These are phyloP conservation scores for Plebejus argus DNA, from an alignment of 2,888 invertebrate species.

Conservation along the genomic window DNA sequence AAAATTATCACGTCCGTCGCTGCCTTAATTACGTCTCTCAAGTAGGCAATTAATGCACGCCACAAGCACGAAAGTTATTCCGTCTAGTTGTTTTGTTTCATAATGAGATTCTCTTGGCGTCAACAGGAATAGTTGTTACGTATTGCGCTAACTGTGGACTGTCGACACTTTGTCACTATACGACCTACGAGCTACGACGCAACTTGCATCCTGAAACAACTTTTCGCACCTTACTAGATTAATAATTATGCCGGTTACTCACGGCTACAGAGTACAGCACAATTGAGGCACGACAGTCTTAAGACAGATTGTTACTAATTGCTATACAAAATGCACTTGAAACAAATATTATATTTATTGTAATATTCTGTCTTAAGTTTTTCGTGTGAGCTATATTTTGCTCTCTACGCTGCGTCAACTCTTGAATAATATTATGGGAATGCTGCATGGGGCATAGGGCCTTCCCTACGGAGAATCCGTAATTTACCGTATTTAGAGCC, in stretches of 20 bases:
- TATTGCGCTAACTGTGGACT: constrained; percentile 12
- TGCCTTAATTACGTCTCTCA: constrained; percentile 33
- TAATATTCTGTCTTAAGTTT: no score
- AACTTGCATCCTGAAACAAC: neutral
- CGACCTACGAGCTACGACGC: neutral
- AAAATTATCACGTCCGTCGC: constrained; percentile 34
- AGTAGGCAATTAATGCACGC: constrained; percentile 41
- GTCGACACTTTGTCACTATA: neutral
- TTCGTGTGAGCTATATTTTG: no score
- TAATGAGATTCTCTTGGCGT: constrained; percentile 38
- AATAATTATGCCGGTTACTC: neutral
- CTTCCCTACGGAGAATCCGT: no score
- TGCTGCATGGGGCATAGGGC: no score
- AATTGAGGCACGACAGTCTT: neutral
- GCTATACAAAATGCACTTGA: no score
- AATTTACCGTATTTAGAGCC: no score
- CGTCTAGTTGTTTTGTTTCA: constrained; percentile 35
- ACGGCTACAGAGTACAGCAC: neutral
- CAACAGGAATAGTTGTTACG: constrained; percentile 29
- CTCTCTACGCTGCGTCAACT: no score
- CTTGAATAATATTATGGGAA: no score
- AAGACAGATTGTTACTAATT: neutral
- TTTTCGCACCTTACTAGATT: neutral
- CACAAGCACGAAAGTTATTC: constrained; percentile 36
- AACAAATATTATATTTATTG: no score